Conservation (phyloP, 2,113 vertebrate genomes). For the Eclectus roratus region DNA sequence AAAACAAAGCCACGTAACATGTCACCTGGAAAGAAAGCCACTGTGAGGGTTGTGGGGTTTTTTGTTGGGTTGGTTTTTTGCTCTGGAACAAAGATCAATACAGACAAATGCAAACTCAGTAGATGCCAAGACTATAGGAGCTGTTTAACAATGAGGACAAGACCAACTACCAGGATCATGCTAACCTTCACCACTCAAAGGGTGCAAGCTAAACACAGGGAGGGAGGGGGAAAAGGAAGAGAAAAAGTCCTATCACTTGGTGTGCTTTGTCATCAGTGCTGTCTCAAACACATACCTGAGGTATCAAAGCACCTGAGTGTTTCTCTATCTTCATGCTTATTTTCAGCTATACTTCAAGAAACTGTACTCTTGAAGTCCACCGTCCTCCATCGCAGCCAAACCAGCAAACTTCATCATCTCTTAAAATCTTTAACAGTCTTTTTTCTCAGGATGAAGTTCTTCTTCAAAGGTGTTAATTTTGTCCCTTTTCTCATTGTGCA, state of each 20-base stretch:
- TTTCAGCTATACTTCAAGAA: neutral
- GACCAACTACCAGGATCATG: neutral
- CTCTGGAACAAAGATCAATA: constrained; percentile 5
- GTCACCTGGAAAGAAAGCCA: neutral
- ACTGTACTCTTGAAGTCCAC: neutral
- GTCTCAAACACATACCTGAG: neutral
- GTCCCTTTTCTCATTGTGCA: neutral
- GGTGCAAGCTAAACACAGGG: neutral
- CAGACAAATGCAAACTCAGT: neutral
- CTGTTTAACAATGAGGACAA: neutral
- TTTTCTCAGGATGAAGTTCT: neutral
- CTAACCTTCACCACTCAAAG: neutral
- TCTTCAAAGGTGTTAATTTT: neutral
- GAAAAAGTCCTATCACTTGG: neutral
- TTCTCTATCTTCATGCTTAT: neutral
- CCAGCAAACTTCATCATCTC: neutral
- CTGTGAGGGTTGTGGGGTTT: neutral
- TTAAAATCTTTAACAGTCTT: neutral
- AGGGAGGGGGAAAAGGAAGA: too few species aligned
- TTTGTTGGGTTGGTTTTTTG: neutral
- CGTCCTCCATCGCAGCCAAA: neutral
- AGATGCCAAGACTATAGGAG: neutral
- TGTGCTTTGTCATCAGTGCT: neutral
- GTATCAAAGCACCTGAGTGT: neutral
- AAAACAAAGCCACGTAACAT: neutral